These are phyloP conservation scores for Verasper variegatus DNA, from an alignment of 2,113 vertebrate species.

Conservation along the genomic window DNA sequence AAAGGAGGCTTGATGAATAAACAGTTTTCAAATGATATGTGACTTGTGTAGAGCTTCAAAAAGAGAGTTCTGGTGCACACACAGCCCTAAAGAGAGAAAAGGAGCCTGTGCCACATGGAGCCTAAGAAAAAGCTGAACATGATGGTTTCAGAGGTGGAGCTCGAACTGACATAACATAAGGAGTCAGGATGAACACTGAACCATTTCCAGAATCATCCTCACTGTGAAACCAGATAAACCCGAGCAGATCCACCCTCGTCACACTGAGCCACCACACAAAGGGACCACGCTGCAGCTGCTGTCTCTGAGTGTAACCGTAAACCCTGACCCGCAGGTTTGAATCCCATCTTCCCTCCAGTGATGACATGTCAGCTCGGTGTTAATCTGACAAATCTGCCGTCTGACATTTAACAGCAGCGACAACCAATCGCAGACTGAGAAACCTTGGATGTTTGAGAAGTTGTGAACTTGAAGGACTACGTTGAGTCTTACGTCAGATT, in stretches of 20 bases:
- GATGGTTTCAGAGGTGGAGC: too few relatives aligned
- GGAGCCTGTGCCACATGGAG: too few relatives aligned
- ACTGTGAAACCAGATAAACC: slow-evolving; percentile 5
- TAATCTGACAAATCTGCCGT: slow-evolving; percentile 47
- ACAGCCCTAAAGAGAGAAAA: too few relatives aligned
- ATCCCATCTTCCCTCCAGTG: slow-evolving; percentile 23
- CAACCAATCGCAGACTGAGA: too few relatives aligned
- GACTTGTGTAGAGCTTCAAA: too few relatives aligned
- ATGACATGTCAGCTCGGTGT: slow-evolving; percentile 33
- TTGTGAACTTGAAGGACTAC: too few relatives aligned
- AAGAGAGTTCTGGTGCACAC: too few relatives aligned
- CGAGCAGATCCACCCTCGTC: neutral
- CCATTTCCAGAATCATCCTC: neutral
- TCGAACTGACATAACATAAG: too few relatives aligned
- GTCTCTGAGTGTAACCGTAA: slow-evolving; percentile 40
- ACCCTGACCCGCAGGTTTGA: slow-evolving; percentile 29
- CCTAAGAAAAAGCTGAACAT: too few relatives aligned
- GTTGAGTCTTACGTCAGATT: neutral
- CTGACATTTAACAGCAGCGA: slow-evolving; percentile 53
- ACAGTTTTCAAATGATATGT: too few relatives aligned
- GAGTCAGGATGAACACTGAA: too few relatives aligned
- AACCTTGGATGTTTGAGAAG: neutral
- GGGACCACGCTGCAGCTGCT: slow-evolving; percentile 26
- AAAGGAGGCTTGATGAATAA: too few relatives aligned
- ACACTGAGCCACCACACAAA: slow-evolving; percentile 14